These are phyloP conservation scores for Zaprionus taronus DNA, from an alignment of 1,140 invertebrate genomes.

Conservation along the genomic window DNA sequence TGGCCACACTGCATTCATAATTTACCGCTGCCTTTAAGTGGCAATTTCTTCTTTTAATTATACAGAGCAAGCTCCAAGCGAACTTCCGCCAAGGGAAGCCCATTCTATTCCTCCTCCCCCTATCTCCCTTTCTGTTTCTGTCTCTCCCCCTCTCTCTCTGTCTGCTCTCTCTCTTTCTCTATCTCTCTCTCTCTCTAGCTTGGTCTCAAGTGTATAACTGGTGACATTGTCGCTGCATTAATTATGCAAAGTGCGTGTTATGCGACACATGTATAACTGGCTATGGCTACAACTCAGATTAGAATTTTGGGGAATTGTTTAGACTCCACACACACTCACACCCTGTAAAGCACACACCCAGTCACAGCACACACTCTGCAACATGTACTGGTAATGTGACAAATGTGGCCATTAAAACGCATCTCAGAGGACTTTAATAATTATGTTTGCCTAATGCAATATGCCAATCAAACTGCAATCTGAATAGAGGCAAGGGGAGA, in stretches of 20 bases:
- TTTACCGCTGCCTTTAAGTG: slow-evolving; percentile 69
- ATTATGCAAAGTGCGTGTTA: slow-evolving; percentile 77
- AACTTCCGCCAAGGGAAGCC: slow-evolving; percentile 20
- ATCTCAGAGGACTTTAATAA: neutral
- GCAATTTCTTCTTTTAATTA: slow-evolving; percentile 82
- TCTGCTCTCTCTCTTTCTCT: neutral
- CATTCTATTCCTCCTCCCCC: neutral
- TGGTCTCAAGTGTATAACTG: slow-evolving; percentile 74
- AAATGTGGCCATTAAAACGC: slow-evolving; percentile 67
- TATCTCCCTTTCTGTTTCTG: neutral
- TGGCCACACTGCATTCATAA: slow-evolving; percentile 50
- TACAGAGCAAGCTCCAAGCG: slow-evolving; percentile 53
- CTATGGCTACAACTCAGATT: slow-evolving; percentile 11
- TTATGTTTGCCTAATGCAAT: neutral
- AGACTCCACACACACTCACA: neutral
- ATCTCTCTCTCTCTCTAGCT: slow-evolving; percentile 2
- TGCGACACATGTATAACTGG: slow-evolving; percentile 36
- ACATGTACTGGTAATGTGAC: slow-evolving; percentile 46
- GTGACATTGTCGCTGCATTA: slow-evolving; percentile 76
- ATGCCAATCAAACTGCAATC: neutral
- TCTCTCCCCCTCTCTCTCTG: slow-evolving; percentile 6
- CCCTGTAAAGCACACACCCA: too few relatives aligned
- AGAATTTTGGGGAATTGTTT: slow-evolving; percentile 22
- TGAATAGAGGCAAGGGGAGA: neutral
- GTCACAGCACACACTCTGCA: neutral